A percentile compares a stretch with the other conserved stretches of the same genome.
Conservation (phyloP, 2,797 vertebrate genomes). For the Acrocephalus scirpaceus region DNA sequence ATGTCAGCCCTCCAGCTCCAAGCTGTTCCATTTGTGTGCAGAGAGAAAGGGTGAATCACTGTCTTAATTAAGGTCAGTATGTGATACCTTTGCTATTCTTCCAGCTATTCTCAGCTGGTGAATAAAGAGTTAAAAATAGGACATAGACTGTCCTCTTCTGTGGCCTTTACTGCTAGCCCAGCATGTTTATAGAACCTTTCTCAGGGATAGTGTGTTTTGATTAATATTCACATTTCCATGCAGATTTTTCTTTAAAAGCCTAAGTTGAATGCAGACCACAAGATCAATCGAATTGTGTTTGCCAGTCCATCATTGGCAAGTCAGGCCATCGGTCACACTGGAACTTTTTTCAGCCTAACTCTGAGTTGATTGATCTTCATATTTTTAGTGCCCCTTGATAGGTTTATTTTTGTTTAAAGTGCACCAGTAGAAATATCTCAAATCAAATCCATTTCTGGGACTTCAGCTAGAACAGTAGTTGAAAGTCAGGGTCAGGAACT, state of each 20-base stretch:
- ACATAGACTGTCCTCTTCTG: not conserved
- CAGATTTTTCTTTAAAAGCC: not conserved
- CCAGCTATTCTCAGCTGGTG: not conserved
- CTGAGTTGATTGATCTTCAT: not conserved
- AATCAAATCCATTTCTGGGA: not conserved
- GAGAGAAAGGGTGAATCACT: slow-evolving; percentile 24
- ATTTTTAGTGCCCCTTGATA: not conserved
- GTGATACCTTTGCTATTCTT: not conserved
- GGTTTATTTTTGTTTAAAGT: not conserved
- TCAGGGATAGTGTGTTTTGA: not conserved
- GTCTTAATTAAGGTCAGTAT: not conserved
- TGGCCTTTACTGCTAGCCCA: not conserved
- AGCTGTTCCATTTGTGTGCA: not conserved
- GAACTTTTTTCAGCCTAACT: not conserved
- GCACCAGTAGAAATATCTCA: not conserved
- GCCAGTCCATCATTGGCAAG: not conserved
- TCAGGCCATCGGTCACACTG: not conserved
- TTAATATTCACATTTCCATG: not conserved
- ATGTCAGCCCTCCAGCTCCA: not conserved
- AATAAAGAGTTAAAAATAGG: slow-evolving; percentile 40
- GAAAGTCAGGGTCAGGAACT: not conserved
- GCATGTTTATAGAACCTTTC: not conserved
- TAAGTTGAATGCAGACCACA: not conserved
- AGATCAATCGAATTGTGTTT: not conserved
- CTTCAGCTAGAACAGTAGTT: not conserved